Conservation (phyloP, 2,888 invertebrate genomes). For the Drosophila formosana region DNA sequence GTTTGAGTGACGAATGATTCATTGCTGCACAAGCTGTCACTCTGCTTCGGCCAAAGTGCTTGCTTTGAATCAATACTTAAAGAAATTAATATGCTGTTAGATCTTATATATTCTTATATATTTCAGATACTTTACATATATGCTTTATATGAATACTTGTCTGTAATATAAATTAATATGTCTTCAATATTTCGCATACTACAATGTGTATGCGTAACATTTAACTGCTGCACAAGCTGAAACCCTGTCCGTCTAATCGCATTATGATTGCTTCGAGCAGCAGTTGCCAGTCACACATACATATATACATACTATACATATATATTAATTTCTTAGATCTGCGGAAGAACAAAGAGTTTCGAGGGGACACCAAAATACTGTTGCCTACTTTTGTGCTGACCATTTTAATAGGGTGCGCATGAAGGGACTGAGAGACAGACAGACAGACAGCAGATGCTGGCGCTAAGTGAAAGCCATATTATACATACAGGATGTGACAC, state of each 20-base stretch:
- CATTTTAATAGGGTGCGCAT: conserved; percentile 3
- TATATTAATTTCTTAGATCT: conserved; percentile 1
- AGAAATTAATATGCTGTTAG: not conserved
- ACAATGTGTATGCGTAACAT: conserved; percentile 18
- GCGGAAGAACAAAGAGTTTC: not conserved
- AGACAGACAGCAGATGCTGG: conserved; percentile 16
- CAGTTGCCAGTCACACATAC: not conserved
- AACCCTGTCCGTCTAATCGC: not conserved
- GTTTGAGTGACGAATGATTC: not conserved
- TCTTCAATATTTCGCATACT: not conserved
- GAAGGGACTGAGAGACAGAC: not conserved
- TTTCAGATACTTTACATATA: not conserved
- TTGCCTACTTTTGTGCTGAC: conserved; percentile 21
- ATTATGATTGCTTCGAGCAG: not conserved
- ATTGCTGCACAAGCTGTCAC: not conserved
- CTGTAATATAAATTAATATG: not conserved
- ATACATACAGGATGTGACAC: conserved; percentile 38
- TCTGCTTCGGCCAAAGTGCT: not conserved
- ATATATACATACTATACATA: not conserved
- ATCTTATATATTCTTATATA: no score
- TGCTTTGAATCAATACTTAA: conserved; percentile 6
- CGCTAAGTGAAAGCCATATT: conserved; percentile 32
- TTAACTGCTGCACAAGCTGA: not conserved
- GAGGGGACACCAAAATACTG: not conserved
- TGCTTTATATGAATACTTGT: not conserved